Conservation (phyloP, 2,888 invertebrate genomes). For the Cheilosia soror region DNA sequence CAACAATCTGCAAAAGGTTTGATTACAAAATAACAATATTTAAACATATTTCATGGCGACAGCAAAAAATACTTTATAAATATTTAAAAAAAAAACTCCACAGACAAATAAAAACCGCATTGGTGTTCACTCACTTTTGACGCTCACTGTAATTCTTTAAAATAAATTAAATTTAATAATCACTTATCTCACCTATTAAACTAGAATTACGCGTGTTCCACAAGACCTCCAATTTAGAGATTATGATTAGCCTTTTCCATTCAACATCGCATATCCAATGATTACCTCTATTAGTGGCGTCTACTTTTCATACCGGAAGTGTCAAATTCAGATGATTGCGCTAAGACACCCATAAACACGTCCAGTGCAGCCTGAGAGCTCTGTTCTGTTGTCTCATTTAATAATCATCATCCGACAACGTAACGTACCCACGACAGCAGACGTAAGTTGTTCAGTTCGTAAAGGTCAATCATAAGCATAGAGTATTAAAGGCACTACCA, state of each 20-base stretch:
- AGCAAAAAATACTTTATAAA: too few species aligned
- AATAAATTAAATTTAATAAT: too few species aligned
- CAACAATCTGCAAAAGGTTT: too few species aligned
- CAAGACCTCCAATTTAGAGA: slow-evolving; percentile 30
- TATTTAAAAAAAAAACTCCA: too few species aligned
- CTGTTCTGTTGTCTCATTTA: slow-evolving; percentile 43
- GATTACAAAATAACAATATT: too few species aligned
- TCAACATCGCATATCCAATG: slow-evolving; percentile 9
- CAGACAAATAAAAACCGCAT: too few species aligned
- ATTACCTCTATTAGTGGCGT: slow-evolving; percentile 65
- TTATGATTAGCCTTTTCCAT: slow-evolving; percentile 18
- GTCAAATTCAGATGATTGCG: slow-evolving; percentile 71
- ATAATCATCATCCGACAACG: slow-evolving; percentile 53
- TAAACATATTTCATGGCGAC: too few species aligned
- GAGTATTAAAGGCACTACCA: slow-evolving; percentile 5
- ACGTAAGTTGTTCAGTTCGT: slow-evolving; percentile 28
- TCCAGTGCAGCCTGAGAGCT: neutral
- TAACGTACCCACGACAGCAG: slow-evolving; percentile 12
- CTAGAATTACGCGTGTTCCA: slow-evolving; percentile 21
- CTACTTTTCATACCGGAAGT: slow-evolving; percentile 64
- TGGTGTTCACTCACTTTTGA: too few species aligned
- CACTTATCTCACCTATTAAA: slow-evolving; percentile 1
- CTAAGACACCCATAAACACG: slow-evolving; percentile 52
- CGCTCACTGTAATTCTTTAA: too few species aligned
- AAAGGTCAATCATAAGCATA: slow-evolving; percentile 67